phyloP scores from a whole-genome alignment of 2,888 invertebrate genomes.

The Desoria tigrina region DNA sequence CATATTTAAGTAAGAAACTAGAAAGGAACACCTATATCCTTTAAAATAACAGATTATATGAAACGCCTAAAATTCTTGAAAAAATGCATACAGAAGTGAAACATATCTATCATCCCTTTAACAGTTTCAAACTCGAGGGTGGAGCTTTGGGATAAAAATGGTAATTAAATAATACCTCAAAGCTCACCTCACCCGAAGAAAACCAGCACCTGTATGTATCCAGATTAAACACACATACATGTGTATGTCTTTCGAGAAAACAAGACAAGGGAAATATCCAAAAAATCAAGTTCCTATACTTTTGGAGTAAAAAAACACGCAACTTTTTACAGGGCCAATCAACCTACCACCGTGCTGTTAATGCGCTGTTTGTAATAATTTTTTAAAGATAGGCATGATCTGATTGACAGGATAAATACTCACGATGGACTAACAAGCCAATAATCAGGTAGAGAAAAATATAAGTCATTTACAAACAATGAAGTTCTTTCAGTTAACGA shows the following conservation, averaged over 20 bases:
- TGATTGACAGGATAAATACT: constrained; percentile 32
- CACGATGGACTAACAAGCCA: background rate
- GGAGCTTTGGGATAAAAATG: constrained; percentile 26
- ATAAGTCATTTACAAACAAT: background rate
- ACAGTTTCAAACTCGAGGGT: constrained; percentile 17
- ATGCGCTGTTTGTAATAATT: background rate
- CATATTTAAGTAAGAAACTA: too few relatives aligned
- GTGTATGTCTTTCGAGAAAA: background rate
- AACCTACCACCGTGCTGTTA: constrained; percentile 14
- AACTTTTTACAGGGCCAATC: background rate
- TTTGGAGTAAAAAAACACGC: constrained; percentile 5
- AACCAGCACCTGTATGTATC: background rate
- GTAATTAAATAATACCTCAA: constrained; percentile 37
- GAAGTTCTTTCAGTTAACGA: background rate
- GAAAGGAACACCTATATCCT: too few relatives aligned
- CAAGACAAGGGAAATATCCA: background rate
- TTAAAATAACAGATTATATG: too few relatives aligned
- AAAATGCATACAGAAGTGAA: background rate
- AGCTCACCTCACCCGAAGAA: constrained; percentile 42
- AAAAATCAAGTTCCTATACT: constrained; percentile 7
- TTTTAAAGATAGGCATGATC: constrained; percentile 14
- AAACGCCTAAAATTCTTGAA: background rate
- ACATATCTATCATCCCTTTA: constrained; percentile 2
- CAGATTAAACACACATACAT: background rate
- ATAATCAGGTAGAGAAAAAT: background rate